These are phyloP conservation scores for Psammodynastes pulverulentus DNA, from an alignment of 2,113 vertebrate genomes.

Conservation along the genomic window DNA sequence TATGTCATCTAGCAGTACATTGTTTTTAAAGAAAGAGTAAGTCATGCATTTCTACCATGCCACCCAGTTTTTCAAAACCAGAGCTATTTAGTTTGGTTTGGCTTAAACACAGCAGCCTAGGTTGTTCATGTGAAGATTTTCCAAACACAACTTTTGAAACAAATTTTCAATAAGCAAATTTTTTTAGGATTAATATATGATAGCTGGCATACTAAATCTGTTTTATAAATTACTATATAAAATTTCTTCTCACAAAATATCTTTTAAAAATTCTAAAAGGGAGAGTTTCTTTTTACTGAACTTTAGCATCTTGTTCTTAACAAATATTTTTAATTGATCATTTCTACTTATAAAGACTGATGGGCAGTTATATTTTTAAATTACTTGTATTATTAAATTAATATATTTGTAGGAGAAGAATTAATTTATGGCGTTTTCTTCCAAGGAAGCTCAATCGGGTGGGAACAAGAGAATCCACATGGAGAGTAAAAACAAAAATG, in stretches of 20 bases:
- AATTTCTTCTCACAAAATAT: background rate
- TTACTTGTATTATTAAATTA: background rate
- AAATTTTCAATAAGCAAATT: background rate
- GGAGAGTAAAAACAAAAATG: background rate
- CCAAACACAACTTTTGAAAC: background rate
- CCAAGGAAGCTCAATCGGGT: background rate
- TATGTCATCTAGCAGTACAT: constrained; percentile 7
- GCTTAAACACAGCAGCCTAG: constrained; percentile 7
- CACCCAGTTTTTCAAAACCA: constrained; percentile 14
- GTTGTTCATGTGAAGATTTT: constrained; percentile 4
- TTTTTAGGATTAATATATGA: background rate
- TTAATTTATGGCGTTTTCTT: background rate
- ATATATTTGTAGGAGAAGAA: background rate
- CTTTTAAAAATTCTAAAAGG: background rate
- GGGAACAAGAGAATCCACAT: background rate
- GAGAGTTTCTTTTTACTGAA: background rate
- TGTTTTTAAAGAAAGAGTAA: constrained; percentile 6
- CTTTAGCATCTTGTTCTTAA: background rate
- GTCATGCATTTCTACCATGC: constrained; percentile 4
- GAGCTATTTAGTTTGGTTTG: constrained; percentile 14
- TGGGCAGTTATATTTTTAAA: background rate
- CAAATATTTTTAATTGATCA: background rate
- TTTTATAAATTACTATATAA: background rate
- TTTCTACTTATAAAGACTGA: background rate
- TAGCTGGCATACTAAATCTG: background rate